Evolutionary conservation across 2,888 invertebrate species (phyloP).

Genomic region (Hesperia comma): DNA sequence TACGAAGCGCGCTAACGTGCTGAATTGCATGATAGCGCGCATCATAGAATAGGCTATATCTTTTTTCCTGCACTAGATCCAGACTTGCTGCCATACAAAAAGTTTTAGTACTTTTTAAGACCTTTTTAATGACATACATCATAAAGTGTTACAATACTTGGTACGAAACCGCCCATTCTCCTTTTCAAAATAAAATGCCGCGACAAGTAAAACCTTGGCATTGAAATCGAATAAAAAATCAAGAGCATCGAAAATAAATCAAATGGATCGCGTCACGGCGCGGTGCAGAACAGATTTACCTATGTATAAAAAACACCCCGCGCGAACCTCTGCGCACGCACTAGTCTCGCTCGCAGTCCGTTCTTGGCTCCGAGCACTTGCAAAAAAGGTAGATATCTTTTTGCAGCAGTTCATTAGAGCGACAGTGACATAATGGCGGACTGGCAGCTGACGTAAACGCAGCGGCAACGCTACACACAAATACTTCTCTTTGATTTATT

Average conservation of each 20-base stretch:
- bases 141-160: no score
- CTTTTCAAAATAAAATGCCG: background rate
- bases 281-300: background rate
- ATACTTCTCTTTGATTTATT: slow-evolving; percentile 16
- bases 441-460: slow-evolving; percentile 17
- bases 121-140: no score
- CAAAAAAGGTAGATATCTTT: background rate
- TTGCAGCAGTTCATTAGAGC: slow-evolving; percentile 20
- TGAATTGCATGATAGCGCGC: no score
- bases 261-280: background rate
- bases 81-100: no score
- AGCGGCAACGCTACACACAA: slow-evolving; percentile 12
- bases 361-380: background rate
- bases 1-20: no score
- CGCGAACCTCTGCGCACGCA: background rate
- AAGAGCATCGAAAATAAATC: background rate
- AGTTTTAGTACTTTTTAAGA: no score
- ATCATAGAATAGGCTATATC: no score
- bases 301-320: background rate
- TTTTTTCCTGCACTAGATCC: no score
- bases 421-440: slow-evolving; percentile 16
- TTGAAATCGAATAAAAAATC: background rate
- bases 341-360: background rate
- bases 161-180: no score
- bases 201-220: background rate